These are phyloP conservation scores for Scaptomyza caliginosa DNA, from an alignment of 2,888 invertebrate genomes.

Conservation along the genomic window DNA sequence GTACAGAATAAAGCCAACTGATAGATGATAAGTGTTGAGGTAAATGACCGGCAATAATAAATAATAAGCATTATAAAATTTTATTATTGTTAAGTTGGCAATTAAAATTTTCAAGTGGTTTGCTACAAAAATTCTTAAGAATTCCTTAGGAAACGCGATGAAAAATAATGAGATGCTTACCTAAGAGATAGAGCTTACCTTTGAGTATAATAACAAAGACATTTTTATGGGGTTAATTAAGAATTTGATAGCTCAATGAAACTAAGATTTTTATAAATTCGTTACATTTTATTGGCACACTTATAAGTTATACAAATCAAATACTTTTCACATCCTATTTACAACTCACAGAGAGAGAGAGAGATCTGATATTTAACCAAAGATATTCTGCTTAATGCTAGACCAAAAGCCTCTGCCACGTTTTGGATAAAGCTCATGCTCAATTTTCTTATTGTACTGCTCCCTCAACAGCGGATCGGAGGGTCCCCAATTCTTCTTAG, in stretches of 20 bases:
- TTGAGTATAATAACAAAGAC: no score
- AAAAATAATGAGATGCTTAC: not conserved
- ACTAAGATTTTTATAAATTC: conserved; percentile 13
- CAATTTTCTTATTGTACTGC: conserved; percentile 85
- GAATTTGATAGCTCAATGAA: no score
- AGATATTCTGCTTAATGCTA: conserved; percentile 79
- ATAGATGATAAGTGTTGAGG: conserved; percentile 1
- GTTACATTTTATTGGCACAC: conserved; percentile 53
- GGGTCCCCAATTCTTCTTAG: conserved; percentile 86
- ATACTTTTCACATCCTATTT: conserved; percentile 15
- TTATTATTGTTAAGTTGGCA: not conserved
- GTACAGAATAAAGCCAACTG: not conserved
- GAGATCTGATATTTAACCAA: conserved; percentile 66
- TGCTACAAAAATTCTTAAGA: not conserved
- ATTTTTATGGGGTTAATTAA: no score
- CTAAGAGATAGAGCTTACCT: not conserved
- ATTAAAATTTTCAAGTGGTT: not conserved
- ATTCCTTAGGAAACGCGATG: no score
- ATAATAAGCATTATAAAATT: not conserved
- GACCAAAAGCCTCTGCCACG: conserved; percentile 66
- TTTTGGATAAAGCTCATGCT: conserved; percentile 68
- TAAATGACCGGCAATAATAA: not conserved
- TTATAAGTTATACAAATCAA: conserved; percentile 29
- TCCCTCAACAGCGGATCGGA: conserved; percentile 84
- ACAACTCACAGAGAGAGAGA: conserved; percentile 7